Evolutionary conservation across 1,140 invertebrate species (phyloP).

Genomic region (Zaprionus nigranus): DNA sequence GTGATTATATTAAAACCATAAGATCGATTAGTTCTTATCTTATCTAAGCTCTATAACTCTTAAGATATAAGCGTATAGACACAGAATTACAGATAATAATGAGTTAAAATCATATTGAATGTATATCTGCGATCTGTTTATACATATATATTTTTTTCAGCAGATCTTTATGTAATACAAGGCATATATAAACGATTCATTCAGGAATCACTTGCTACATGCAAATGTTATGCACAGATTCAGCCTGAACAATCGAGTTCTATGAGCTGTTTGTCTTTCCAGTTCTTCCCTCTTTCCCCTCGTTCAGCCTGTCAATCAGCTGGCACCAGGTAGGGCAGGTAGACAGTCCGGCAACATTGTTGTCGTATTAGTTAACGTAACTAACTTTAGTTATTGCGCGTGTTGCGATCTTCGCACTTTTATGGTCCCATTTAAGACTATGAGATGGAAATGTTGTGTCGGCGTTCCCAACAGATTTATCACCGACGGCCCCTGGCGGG

Average conservation of each 20-base stretch:
- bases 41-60: too few species aligned
- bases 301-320: not conserved
- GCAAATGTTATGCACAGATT: not conserved
- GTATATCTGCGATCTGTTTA: too few species aligned
- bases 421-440: constrained; percentile 81
- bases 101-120: too few species aligned
- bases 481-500: constrained; percentile 52
- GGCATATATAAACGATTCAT: not conserved
- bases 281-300: not conserved
- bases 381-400: constrained; percentile 81
- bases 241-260: not conserved
- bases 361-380: constrained; percentile 80
- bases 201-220: not conserved
- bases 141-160: too few species aligned
- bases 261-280: not conserved
- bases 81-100: too few species aligned
- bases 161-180: too few species aligned
- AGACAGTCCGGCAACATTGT: constrained; percentile 61
- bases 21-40: too few species aligned
- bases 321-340: constrained; percentile 11
- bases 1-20: too few species aligned
- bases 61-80: too few species aligned
- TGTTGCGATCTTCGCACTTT: constrained; percentile 76
- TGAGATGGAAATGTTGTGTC: constrained; percentile 76
- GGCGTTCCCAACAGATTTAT: constrained; percentile 78